Evolutionary conservation across 2,113 vertebrate genomes (phyloP), one percentile per base, ranked within the genome.

Genomic region (Dunckerocampus dactyliophorus): DNA sequence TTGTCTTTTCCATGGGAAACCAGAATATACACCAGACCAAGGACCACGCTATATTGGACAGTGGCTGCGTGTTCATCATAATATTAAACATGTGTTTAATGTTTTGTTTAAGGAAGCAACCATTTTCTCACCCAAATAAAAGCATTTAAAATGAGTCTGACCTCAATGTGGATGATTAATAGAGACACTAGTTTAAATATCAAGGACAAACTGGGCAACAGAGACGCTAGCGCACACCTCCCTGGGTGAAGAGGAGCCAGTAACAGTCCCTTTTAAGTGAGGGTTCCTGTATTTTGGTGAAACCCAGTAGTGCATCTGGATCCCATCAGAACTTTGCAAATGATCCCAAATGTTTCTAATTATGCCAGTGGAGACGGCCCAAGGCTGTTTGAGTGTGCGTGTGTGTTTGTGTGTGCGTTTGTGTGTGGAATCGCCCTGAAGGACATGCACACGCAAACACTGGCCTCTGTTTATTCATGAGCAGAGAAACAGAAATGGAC

Each of bases 291-390:
- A 86, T 85, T 83, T 84, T 51, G 54, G 67, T 73, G 68, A 87
- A 86, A 87, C 69, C 62, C 75, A 69, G 71, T 71, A 72, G 77
- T 85, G 69, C 89, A 89, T 88, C 88, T 91, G 89, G 87, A 76
- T 85, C 80, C 77, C 87, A 90, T 89, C 89, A 89, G 68, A 59
- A 72, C 70, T 80, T 74, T 81, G 84, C 84, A 88, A 88, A 90
- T 86, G 87, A 89, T 86, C 84, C 82, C 79, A 82, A 88, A 88
- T 91, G 88, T 87, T 89, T 90, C 82, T 85, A 86, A 88, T 89
- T 88, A 89, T 79, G 74, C 82, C 74, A 80, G 68, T 59, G 68
- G 73, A 88, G 79, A 76, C 83, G 80, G 80, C 82, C 85, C 86
- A 75, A 76, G 86, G 83, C 80, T 70, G 72, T 65, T 53, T 56